Base-by-base conservation (phyloP, 2,113 vertebrate species). In the Sciurus niger region DNA sequence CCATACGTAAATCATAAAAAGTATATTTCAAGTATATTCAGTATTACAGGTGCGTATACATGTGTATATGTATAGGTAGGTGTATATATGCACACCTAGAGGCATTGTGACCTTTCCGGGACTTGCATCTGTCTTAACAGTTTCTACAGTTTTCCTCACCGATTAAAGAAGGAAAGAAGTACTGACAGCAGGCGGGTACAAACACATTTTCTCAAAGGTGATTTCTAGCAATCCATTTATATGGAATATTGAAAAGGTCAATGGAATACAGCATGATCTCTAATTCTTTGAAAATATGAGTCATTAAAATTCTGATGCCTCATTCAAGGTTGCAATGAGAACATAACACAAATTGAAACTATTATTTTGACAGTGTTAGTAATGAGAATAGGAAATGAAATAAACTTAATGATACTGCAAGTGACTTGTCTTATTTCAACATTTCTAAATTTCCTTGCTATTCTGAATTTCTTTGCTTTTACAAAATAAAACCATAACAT, bases 211-310 rank as follows among this genome's bases (percentile, higher is more conserved):
- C 91, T 94, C 65, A 93, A 90, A 97, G 90, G 51, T 68, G 67
- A 25, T 78, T 93, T 96, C 83, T 89, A 97, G 58, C 65, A 95
- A 94, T 94, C 34, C 7, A 0, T 95, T 96, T 97, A 72, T 87
- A 63, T 90, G 84, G 97, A 98, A 97, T 98, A 98, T 25, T 98
- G 96, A 98, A 98, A 99, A 98, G 98, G 97, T 99, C 97, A 98
- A 37, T 53, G 78, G 91, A 90, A 94, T 97, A 84, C 72, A 93
- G 30, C 55, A 63, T 43, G 70, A 91, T 80, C 70, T 89, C 74
- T 97, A 98, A 97, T 98, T 98, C 89, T 97, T 97, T 98, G 84
- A 97, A 97, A 97, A 96, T 94, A 97, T 73, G 78, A 97, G 87
- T 67, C 93, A 98, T 97, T 98, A 98, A 98, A 98, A 98, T 98